These are phyloP conservation scores for Ophion costatus DNA, from an alignment of 2,888 invertebrate species.

Conservation along the genomic window DNA sequence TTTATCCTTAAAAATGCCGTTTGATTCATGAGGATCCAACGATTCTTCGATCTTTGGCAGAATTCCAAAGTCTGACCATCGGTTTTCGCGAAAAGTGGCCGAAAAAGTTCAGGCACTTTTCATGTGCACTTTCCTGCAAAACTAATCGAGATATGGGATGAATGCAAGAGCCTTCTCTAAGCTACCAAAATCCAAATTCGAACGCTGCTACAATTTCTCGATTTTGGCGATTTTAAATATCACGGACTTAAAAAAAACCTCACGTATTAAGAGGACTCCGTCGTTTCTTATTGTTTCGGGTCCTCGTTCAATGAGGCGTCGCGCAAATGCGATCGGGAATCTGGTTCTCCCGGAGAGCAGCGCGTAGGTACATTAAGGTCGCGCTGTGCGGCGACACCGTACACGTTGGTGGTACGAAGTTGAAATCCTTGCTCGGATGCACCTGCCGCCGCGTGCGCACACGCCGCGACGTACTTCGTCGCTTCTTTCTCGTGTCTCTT, in stretches of 20 bases:
- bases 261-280: no score
- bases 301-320: not conserved
- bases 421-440: constrained; percentile 61
- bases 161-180: no score
- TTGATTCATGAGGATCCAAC: not conserved
- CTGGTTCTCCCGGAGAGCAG: not conserved
- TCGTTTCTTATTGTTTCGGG: not conserved
- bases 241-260: no score
- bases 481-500: not conserved
- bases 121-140: no score
- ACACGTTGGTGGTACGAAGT: constrained; percentile 26
- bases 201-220: no score
- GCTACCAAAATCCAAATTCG: no score
- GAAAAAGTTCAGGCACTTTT: no score
- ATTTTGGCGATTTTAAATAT: no score
- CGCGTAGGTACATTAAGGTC: not conserved
- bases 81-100: not conserved
- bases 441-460: constrained; percentile 45
- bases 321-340: not conserved
- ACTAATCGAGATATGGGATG: no score
- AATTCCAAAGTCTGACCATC: not conserved
- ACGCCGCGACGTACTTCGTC: not conserved
- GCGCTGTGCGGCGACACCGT: not conserved
- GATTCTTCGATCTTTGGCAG: not conserved
- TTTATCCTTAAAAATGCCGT: not conserved